Conservation (phyloP, 2,113 vertebrate species). For the Scatophagus argus region DNA sequence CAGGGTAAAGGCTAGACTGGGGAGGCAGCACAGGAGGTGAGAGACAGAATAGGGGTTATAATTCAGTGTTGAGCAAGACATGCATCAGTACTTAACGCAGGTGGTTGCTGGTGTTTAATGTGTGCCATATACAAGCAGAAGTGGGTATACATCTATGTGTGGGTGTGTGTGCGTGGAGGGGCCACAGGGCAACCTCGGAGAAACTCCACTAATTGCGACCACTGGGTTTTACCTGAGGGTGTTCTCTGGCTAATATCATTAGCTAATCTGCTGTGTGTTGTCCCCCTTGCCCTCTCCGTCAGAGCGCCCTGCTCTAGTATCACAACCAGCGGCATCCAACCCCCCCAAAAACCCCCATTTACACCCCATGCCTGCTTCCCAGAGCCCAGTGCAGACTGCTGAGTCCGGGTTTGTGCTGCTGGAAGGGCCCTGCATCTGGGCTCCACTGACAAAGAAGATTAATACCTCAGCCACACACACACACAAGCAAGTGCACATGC, state of each 20-base stretch:
- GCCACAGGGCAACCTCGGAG: conserved; percentile 76
- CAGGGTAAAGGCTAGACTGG: conserved; percentile 32
- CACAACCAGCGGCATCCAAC: conserved; percentile 86
- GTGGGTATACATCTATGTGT: not conserved
- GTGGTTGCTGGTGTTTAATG: conserved; percentile 47
- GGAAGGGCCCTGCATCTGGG: conserved; percentile 96
- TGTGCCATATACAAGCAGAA: conserved; percentile 14
- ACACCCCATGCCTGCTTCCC: conserved; percentile 78
- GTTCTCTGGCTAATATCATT: conserved; percentile 84
- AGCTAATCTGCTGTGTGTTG: conserved; percentile 85
- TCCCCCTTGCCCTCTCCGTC: conserved; percentile 79
- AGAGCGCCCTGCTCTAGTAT: conserved; percentile 67
- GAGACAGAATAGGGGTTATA: conserved; percentile 34
- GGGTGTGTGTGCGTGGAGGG: conserved; percentile 35
- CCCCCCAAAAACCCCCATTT: conserved; percentile 21
- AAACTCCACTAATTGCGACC: conserved; percentile 84
- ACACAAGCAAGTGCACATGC: conserved; percentile 49
- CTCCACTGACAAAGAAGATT: conserved; percentile 98
- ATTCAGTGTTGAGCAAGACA: conserved; percentile 47
- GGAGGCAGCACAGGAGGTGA: conserved; percentile 32
- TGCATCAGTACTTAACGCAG: conserved; percentile 50
- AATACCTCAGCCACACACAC: conserved; percentile 87
- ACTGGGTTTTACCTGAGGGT: conserved; percentile 82
- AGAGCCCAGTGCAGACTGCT: conserved; percentile 90
- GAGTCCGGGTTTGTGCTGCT: conserved; percentile 96